phyloP scores from a whole-genome alignment of 2,888 invertebrate species.

The Thecophora atra region DNA sequence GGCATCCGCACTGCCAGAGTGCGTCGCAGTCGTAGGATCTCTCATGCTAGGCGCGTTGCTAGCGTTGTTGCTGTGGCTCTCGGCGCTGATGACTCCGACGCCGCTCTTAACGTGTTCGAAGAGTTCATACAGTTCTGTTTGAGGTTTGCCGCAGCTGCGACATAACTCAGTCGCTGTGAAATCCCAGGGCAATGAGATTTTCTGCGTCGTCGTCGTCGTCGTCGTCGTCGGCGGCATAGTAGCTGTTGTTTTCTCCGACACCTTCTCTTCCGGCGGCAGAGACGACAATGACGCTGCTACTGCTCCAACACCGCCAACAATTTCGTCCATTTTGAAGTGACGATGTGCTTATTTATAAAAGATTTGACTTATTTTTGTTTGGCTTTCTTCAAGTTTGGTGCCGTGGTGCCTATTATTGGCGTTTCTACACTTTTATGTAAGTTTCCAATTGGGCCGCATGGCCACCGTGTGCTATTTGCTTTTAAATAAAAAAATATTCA shows the following conservation, averaged over 20 bases:
- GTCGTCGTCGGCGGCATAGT: slow-evolving; percentile 10
- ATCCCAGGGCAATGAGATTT: slow-evolving; percentile 34
- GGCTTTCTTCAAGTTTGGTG: not conserved
- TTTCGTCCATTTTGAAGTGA: slow-evolving; percentile 18
- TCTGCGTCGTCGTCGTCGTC: slow-evolving; percentile 11
- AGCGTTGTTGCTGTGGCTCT: slow-evolving; percentile 18
- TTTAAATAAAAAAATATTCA: not conserved
- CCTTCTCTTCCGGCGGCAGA: not conserved
- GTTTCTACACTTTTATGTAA: slow-evolving; percentile 16
- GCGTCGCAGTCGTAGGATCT: not conserved
- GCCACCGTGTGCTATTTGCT: not conserved
- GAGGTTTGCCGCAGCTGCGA: slow-evolving; percentile 50
- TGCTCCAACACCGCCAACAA: slow-evolving; percentile 23
- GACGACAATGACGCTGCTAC: slow-evolving; percentile 18
- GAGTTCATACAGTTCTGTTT: slow-evolving; percentile 48
- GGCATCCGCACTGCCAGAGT: not conserved
- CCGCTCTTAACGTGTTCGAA: slow-evolving; percentile 37
- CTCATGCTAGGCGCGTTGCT: slow-evolving; percentile 12
- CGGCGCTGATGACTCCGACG: slow-evolving; percentile 34
- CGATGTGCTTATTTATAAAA: slow-evolving; percentile 21
- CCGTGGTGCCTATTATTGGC: slow-evolving; percentile 16
- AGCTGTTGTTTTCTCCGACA: slow-evolving; percentile 14
- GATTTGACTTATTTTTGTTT: slow-evolving; percentile 12
- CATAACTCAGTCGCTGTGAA: slow-evolving; percentile 46
- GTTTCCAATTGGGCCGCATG: slow-evolving; percentile 3